Evolutionary conservation across 2,113 vertebrate species (phyloP), one percentile per base, ranked within the genome.

Genomic region (Puffinus mauretanicus): DNA sequence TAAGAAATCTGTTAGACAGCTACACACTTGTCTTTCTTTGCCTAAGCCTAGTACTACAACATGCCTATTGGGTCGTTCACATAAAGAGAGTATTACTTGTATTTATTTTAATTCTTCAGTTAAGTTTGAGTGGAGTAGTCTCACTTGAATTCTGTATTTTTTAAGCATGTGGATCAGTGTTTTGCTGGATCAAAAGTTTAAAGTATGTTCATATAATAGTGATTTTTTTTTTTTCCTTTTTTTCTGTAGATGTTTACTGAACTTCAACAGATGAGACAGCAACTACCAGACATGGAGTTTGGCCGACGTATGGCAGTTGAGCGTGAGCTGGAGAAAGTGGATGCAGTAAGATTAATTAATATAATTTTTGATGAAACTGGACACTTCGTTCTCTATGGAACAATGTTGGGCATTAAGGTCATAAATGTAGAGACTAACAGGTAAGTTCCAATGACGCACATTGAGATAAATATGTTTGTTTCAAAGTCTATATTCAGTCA

Each of bases 261-360:
- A 97, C 97, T 99, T 91, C 99, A 99, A 96, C 99, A 99, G 97
- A 99, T 99, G 99, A 98, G 99, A 73, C 99, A 99, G 85, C 99
- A 99, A 75, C 98, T 99, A n/a, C 99, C 99, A 15, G 99, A 99
- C 97, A 99, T 99, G 99, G 99, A 99, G 97, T 99, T 99, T 88
- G 99, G 99, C 36, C 98, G 99, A 61, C 98, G 99, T 72, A 99
- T 99, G 99, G 99, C 99, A 22, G 99, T 99, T 93, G 99, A 99
- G 95, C 97, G 99, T 83, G 99, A 99, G 78, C 96, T 99, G 95
- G 99, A 99, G 97, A 99, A 99, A 95, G 99, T 99, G 97, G 99
- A 99, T 73, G 99, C 98, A 47, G 99, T 99, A 73, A 98, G 99
- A 52, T 98, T 99, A 92, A 98, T 99, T 65, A 99, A 99, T 90